Base-by-base conservation (phyloP, 2,888 invertebrate genomes). In the Caenorhabditis panamensis region DNA sequence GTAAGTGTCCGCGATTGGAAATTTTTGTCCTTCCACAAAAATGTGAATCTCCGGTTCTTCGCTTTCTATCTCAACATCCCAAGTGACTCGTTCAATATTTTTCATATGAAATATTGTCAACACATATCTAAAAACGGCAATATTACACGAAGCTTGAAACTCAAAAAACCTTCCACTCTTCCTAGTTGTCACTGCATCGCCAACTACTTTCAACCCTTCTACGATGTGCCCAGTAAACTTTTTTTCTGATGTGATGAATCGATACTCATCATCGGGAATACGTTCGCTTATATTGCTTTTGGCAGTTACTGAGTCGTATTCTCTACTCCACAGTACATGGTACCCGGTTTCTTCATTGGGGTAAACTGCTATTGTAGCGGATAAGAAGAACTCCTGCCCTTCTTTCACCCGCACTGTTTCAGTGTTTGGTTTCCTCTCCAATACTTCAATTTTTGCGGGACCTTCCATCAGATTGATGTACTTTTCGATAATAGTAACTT, bases 301-400 rank as follows among this genome's bases (percentile, higher is more conserved):
- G 26, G 51, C 28, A 16, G 22, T 24, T 20, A 64, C 56, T 13
- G 54, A 26, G 0, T 18, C 58, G 64, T 24, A 63, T 16, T 73
- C 78, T 22, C 78, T 53, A 18, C 72, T 78, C 82, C 82, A 82
- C 28, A 68, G 67, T 2, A 69, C 62, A 11, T 49, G 49, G 31
- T 77, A 78, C 6, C 37, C 58, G 24, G 59, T 49, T 16, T 44
- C 18, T 5, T 26, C 66, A 54, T 41, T n/a, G 18, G 78, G 71
- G 28, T 51, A 59, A 0, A 51, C 49, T 16, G 59, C 36, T 0
- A 54, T 5, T 16, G 49, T 24, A 0, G 62, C 62, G 13, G 8
- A 71, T 4, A 62, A 16, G 2, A 18, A 37, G 11, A 71, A n/a
- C 13, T 22, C 13, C 26, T 71, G 37, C n/a, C 62, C 62, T 71